Conservation (phyloP, 2,888 invertebrate genomes). For the Cryptops parisi region DNA sequence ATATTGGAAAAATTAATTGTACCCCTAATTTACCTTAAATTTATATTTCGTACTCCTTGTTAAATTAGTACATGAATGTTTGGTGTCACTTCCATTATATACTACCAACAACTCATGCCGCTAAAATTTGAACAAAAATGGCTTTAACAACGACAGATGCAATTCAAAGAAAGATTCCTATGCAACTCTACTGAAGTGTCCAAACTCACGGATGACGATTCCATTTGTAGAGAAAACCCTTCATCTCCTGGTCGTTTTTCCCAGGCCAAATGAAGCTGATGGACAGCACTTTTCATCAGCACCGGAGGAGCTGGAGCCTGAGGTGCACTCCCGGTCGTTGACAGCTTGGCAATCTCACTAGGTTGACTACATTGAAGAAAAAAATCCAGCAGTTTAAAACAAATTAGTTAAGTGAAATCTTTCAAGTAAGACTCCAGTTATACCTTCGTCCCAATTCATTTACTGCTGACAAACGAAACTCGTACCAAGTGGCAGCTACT, state of each 20-base stretch:
- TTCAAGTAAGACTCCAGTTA: constrained; percentile 5
- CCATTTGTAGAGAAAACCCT: constrained; percentile 69
- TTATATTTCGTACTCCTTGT: constrained; percentile 62
- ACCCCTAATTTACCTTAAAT: constrained; percentile 48
- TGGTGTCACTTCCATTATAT: constrained; percentile 59
- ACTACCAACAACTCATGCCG: constrained; percentile 65
- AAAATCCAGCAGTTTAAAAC: background rate
- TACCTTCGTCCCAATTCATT: constrained; percentile 59
- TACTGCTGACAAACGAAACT: constrained; percentile 65
- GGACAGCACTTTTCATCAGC: constrained; percentile 46
- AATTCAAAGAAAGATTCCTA: no score
- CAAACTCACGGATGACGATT: constrained; percentile 31
- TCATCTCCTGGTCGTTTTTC: constrained; percentile 57
- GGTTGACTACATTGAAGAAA: constrained; percentile 27
- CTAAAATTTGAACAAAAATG: constrained; percentile 24
- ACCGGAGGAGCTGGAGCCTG: constrained; percentile 60
- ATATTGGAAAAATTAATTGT: no score
- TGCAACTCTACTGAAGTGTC: no score
- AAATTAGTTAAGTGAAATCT: background rate
- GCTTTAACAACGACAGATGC: no score
- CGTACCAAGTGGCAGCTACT: constrained; percentile 61
- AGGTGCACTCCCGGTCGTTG: constrained; percentile 67
- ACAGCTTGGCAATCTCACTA: constrained; percentile 32
- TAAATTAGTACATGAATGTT: constrained; percentile 50
- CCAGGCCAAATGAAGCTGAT: constrained; percentile 57